A percentile compares a stretch with the other conserved stretches of the same genome.
These are phyloP conservation scores for Dendrolimus pini DNA, from an alignment of 2,888 invertebrate species.

Conservation along the genomic window DNA sequence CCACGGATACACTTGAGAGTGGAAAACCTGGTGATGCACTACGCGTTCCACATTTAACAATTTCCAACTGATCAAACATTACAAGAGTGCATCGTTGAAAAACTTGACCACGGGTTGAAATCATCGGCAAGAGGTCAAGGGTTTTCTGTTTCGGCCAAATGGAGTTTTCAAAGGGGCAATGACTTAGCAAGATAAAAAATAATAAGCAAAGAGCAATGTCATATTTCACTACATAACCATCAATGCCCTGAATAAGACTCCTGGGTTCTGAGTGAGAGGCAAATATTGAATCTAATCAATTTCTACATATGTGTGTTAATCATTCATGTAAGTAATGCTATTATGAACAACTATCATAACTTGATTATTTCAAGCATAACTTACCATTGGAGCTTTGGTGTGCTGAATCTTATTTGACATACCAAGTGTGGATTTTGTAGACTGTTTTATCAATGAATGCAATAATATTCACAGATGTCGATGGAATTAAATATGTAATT, in stretches of 20 bases:
- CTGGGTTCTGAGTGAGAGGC: slow-evolving; percentile 76
- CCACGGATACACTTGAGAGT: slow-evolving; percentile 71
- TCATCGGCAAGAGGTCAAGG: slow-evolving; percentile 70
- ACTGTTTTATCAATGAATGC: no score
- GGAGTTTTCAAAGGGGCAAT: slow-evolving; percentile 68
- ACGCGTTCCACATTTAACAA: slow-evolving; percentile 22
- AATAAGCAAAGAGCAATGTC: slow-evolving; percentile 18
- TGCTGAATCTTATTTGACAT: slow-evolving; percentile 10
- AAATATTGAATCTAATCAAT: slow-evolving; percentile 53
- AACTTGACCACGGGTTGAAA: slow-evolving; percentile 70
- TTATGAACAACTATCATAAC: slow-evolving; percentile 55
- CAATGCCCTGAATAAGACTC: slow-evolving; percentile 65
- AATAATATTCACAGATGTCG: slow-evolving; percentile 83
- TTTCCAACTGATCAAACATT: slow-evolving; percentile 26
- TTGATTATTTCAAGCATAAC: slow-evolving; percentile 14
- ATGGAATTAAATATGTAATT: slow-evolving; percentile 96
- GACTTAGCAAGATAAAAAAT: slow-evolving; percentile 28
- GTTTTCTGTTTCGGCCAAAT: slow-evolving; percentile 74
- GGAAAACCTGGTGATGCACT: slow-evolving; percentile 77
- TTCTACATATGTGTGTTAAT: slow-evolving; percentile 63
- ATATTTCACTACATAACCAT: slow-evolving; percentile 14
- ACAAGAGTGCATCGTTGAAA: slow-evolving; percentile 70
- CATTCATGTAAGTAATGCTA: slow-evolving; percentile 69
- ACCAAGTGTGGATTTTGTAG: background rate
- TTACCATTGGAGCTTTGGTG: slow-evolving; percentile 17